phyloP scores from a whole-genome alignment of 92 coral and sea anemone genomes.

The Scolanthus callimorphus region DNA sequence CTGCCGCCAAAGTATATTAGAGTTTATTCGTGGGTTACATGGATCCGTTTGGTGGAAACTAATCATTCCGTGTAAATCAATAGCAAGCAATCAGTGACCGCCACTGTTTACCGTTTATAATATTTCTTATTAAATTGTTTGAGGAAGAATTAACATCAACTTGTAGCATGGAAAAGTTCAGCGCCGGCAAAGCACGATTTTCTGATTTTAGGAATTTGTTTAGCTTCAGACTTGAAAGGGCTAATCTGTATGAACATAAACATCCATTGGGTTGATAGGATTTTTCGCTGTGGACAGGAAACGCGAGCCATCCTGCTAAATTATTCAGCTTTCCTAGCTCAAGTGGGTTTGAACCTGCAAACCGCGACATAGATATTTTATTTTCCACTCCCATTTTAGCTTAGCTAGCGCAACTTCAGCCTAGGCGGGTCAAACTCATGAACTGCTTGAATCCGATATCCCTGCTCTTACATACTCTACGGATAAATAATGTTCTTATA shows the following conservation, averaged over 20 bases:
- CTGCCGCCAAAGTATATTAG: conserved; percentile 20
- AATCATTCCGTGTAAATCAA: conserved; percentile 26
- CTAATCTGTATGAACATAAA: neutral
- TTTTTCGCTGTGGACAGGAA: too few species aligned
- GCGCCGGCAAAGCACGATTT: too few species aligned
- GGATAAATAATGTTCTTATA: neutral
- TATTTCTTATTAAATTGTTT: conserved; percentile 20
- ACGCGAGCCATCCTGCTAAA: too few species aligned
- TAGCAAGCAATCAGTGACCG: conserved; percentile 16
- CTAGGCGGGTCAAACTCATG: too few species aligned
- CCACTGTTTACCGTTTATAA: conserved; percentile 21
- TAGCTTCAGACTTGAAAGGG: neutral
- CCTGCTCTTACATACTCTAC: too few species aligned
- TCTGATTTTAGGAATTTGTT: too few species aligned
- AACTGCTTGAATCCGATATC: too few species aligned
- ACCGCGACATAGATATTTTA: too few species aligned
- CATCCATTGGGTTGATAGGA: neutral
- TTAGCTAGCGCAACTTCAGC: too few species aligned
- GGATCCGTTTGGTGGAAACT: conserved; percentile 18
- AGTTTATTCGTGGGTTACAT: conserved; percentile 16
- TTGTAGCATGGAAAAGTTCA: too few species aligned
- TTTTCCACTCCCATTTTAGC: too few species aligned
- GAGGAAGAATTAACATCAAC: conserved; percentile 12
- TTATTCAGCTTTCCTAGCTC: neutral
- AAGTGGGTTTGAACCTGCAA: too few species aligned